A percentile compares a stretch with the other conserved stretches of the same genome.
phyloP scores from a whole-genome alignment of 2,888 invertebrate species.

The Caradrina clavipalpis region DNA sequence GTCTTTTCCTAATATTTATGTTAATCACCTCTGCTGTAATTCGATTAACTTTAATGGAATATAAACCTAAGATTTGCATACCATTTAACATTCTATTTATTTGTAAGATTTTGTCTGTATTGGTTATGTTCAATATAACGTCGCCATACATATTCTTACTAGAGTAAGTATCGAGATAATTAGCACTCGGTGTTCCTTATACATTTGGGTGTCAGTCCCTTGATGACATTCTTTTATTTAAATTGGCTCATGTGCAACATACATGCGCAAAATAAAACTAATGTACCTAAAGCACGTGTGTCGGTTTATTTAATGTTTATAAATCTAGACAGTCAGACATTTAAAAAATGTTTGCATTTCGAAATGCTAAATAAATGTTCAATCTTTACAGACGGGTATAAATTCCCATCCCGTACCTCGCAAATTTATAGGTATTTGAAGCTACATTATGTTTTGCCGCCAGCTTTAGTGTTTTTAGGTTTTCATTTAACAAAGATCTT shows the following conservation, averaged over 20 bases:
- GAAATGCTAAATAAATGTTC: neutral
- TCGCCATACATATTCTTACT: conserved; percentile 77
- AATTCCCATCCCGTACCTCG: too few relatives aligned
- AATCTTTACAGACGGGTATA: neutral
- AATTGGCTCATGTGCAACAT: conserved; percentile 9
- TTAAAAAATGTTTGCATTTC: neutral
- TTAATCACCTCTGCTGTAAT: neutral
- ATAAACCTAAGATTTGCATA: conserved; percentile 8
- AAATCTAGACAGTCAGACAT: too few relatives aligned
- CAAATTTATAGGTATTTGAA: too few relatives aligned
- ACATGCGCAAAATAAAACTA: neutral
- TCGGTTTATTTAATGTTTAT: neutral
- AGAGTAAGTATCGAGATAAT: conserved; percentile 85
- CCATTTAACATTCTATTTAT: neutral
- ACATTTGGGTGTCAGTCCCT: conserved; percentile 88
- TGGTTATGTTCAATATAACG: conserved; percentile 68
- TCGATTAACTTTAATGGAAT: neutral
- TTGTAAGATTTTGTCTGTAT: conserved; percentile 74
- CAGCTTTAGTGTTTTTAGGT: too few relatives aligned
- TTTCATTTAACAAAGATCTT: too few relatives aligned
- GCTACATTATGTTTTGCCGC: too few relatives aligned
- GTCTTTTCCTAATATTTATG: conserved; percentile 6
- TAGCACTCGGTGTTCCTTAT: conserved; percentile 82
- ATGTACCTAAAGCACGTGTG: conserved; percentile 1
- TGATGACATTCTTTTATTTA: conserved; percentile 71